Evolutionary conservation across 2,113 vertebrate genomes (phyloP), one percentile per base, ranked within the genome.

Genomic region (Notothenia coriiceps): DNA sequence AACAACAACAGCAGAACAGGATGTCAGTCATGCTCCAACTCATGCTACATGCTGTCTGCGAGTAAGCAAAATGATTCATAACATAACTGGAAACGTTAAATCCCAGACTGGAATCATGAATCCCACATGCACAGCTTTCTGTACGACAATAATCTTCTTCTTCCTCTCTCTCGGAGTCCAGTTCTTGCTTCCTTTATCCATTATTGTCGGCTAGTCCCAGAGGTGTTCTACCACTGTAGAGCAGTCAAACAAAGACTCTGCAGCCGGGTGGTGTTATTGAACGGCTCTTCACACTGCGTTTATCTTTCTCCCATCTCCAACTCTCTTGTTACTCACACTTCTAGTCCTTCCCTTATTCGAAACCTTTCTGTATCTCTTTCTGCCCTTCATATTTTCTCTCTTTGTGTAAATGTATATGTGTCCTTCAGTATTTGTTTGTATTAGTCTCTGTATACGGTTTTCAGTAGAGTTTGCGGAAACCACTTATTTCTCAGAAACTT

Each of bases 261-360:
- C 46, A 74, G 29, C 17, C 20, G 22, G 13, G 47, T 72, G 12
- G 44, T 49, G 73, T 73, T 68, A 55, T 44, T 69, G 56, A 82
- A 77, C 64, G 64, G 49, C 59, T 77, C 66, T 79, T 83, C 74
- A 85, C 51, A 18, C 54, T 43, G 6, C 56, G 75, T 80, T 86
- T 50, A 84, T 80, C 40, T 40, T 50, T 61, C 25, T 52, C 49
- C 17, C 54, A 59, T 64, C 67, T 80, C 57, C 59, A 60, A 10
- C 70, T 47, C 29, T 59, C 40, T 44, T 49, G 22, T 57, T 76
- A 60, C 63, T 46, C 62, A 18, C 67, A 46, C 43, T 22, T 77
- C 43, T 8, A 52, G 43, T 29, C 22, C 51, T 77, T 49, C 22
- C 12, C n/a, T 25, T 56, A 65, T 76, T 80, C 52, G 11, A 86